A percentile compares a stretch with the other conserved stretches of the same genome.
These are phyloP conservation scores for Epistrophe eligans DNA, from an alignment of 2,888 invertebrate species.

Conservation along the genomic window DNA sequence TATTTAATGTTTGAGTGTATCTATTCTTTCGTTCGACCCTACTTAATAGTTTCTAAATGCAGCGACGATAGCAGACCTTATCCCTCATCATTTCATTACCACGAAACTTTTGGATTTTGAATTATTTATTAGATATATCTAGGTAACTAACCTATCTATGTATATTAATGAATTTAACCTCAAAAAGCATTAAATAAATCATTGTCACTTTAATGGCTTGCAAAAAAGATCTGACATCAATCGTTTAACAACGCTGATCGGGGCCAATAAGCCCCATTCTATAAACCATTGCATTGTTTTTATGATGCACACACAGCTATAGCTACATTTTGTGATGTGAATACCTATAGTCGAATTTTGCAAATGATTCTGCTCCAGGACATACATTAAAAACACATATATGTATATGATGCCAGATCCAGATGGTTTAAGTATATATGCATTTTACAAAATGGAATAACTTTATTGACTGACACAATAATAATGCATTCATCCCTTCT, in stretches of 20 bases:
- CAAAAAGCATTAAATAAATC: not conserved
- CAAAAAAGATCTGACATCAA: not conserved
- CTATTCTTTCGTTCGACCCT: too few relatives aligned
- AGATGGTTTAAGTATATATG: slow-evolving; percentile 58
- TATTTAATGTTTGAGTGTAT: too few relatives aligned
- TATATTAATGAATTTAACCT: too few relatives aligned
- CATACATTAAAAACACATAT: slow-evolving; percentile 48
- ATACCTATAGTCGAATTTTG: slow-evolving; percentile 54
- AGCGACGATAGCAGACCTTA: too few relatives aligned
- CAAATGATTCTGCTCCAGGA: slow-evolving; percentile 52
- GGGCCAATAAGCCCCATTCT: not conserved
- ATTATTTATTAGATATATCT: too few relatives aligned
- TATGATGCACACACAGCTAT: slow-evolving; percentile 26
- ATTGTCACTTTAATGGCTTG: not conserved
- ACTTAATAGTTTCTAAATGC: too few relatives aligned
- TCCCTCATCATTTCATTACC: too few relatives aligned
- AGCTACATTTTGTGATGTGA: slow-evolving; percentile 23
- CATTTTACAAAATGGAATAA: slow-evolving; percentile 62
- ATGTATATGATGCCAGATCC: slow-evolving; percentile 48
- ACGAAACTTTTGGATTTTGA: too few relatives aligned
- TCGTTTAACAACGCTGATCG: slow-evolving; percentile 8
- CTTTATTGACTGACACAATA: slow-evolving; percentile 74
- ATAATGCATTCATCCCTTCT: slow-evolving; percentile 56
- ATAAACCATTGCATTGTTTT: slow-evolving; percentile 20
- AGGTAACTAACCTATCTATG: too few relatives aligned